Conservation (phyloP, 2,797 vertebrate genomes). For the Mormyrops attenuatus region DNA sequence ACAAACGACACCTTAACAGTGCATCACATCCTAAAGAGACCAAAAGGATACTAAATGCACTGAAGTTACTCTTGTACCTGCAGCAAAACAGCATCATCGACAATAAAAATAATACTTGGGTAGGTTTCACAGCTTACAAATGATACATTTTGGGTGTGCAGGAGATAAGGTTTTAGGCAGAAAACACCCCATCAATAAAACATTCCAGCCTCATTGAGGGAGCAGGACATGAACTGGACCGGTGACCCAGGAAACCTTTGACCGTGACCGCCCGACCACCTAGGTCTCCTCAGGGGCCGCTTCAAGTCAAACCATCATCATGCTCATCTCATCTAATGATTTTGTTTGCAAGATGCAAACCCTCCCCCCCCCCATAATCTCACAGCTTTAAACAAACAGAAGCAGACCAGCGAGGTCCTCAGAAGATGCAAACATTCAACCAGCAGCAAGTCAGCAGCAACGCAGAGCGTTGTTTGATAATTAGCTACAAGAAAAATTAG, state of each 20-base stretch:
- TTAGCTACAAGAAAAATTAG: not conserved
- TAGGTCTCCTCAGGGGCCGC: not conserved
- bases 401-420: not conserved
- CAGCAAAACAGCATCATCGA: not conserved
- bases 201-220: not conserved
- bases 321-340: not conserved
- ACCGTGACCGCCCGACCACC: not conserved
- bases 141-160: not conserved
- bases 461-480: not conserved
- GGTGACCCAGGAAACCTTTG: not conserved
- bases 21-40: not conserved
- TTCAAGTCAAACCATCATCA: not conserved
- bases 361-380: not conserved
- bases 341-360: not conserved
- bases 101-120: not conserved
- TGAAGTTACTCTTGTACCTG: not conserved
- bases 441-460: not conserved
- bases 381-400: not conserved
- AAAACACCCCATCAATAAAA: not conserved
- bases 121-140: not conserved
- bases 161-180: not conserved
- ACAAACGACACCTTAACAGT: not conserved
- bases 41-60: not conserved
- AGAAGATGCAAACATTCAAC: not conserved
- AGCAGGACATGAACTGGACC: not conserved